phyloP scores from a whole-genome alignment of 2,888 invertebrate species.

The Abrostola triplasia region DNA sequence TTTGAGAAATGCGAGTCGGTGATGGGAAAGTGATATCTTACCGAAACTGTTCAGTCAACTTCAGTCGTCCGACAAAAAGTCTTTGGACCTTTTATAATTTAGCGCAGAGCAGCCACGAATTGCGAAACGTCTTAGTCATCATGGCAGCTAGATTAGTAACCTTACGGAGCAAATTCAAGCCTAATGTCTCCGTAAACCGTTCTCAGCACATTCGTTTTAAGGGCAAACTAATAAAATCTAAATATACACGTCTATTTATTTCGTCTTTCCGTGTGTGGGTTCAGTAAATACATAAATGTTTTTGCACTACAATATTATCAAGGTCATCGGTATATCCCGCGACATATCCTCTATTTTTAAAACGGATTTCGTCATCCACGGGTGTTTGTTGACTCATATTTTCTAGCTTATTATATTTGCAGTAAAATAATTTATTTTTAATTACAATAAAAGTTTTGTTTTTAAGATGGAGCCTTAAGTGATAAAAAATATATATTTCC shows the following conservation, averaged over 20 bases:
- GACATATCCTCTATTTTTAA: conserved; percentile 41
- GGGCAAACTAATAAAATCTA: conserved; percentile 46
- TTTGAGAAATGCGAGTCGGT: conserved; percentile 4
- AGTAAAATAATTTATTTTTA: conserved; percentile 1
- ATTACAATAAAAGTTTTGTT: neutral
- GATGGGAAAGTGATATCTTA: too few species aligned
- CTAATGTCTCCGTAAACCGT: conserved; percentile 7
- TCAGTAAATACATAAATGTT: conserved; percentile 41
- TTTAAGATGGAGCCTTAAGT: too few species aligned
- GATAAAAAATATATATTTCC: neutral
- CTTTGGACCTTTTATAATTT: conserved; percentile 3
- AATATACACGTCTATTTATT: conserved; percentile 44
- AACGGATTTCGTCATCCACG: conserved; percentile 9
- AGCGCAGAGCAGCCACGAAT: conserved; percentile 18
- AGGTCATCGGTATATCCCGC: conserved; percentile 43
- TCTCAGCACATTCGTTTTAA: conserved; percentile 31
- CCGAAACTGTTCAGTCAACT: too few species aligned
- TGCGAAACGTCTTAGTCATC: conserved; percentile 37
- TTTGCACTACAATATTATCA: conserved; percentile 46
- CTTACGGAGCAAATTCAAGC: conserved; percentile 17
- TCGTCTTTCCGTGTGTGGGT: conserved; percentile 32
- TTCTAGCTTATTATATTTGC: conserved; percentile 2
- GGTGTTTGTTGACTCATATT: conserved; percentile 10
- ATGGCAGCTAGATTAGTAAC: conserved; percentile 23
- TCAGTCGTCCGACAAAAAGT: neutral